Percentiles rank a stretch among this genome's conserved stretches.
These are phyloP conservation scores for Acrobasis consociella DNA, from an alignment of 2,888 invertebrate species.

Conservation along the genomic window DNA sequence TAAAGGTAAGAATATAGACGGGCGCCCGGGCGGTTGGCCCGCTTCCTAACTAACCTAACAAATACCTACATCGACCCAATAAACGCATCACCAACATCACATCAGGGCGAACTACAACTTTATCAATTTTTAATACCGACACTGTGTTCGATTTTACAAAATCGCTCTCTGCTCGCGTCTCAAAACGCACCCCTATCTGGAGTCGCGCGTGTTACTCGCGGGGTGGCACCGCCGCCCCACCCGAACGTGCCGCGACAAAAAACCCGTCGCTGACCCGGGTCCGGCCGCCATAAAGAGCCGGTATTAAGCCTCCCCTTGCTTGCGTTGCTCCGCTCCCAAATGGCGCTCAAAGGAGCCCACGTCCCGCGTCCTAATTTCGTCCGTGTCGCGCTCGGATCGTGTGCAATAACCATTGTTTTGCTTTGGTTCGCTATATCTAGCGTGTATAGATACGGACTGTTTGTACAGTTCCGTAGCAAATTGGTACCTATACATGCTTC, in stretches of 20 bases:
- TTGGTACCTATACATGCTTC: no score
- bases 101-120: no score
- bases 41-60: no score
- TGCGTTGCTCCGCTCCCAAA: conserved; percentile 34
- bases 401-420: conserved; percentile 19
- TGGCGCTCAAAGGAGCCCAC: conserved; percentile 72
- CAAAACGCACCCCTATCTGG: conserved; percentile 54
- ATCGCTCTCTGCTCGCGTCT: conserved; percentile 31
- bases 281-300: conserved; percentile 70
- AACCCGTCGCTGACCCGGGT: conserved; percentile 68
- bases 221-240: conserved; percentile 41
- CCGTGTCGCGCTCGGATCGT: conserved; percentile 11
- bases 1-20: no score
- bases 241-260: conserved; percentile 73
- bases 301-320: conserved; percentile 38
- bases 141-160: no score
- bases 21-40: no score
- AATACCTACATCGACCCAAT: no score
- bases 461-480: no score
- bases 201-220: conserved; percentile 60
- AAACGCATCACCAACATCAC: no score
- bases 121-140: no score
- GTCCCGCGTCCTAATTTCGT: conserved; percentile 67
- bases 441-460: no score
- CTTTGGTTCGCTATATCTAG: conserved; percentile 7